Evolutionary conservation across 2,888 invertebrate genomes (phyloP).

Genomic region (Sericinus montela): DNA sequence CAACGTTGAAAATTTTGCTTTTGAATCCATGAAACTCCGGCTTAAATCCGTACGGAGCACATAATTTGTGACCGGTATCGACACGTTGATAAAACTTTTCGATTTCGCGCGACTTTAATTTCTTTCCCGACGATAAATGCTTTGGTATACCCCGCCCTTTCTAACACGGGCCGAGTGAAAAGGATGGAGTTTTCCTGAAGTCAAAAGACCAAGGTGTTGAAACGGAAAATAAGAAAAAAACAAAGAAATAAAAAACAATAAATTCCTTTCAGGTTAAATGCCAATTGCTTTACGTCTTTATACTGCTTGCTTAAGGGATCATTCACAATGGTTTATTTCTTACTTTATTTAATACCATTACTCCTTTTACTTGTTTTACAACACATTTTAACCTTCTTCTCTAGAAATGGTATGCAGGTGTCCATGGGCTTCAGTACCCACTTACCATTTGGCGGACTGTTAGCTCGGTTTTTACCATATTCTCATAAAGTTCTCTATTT

Average conservation of each 20-base stretch:
- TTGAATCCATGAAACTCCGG: slow-evolving; percentile 23
- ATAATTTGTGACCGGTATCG: slow-evolving; percentile 77
- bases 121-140: slow-evolving; percentile 71
- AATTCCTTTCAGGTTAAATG: slow-evolving; percentile 33
- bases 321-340: too few species aligned
- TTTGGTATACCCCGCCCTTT: slow-evolving; percentile 44
- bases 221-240: slow-evolving; percentile 34
- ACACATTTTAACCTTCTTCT: too few species aligned
- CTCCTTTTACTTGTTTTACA: too few species aligned
- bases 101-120: slow-evolving; percentile 75
- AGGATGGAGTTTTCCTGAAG: slow-evolving; percentile 39
- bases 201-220: slow-evolving; percentile 62
- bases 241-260: slow-evolving; percentile 29
- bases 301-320: not conserved
- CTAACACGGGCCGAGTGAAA: slow-evolving; percentile 29
- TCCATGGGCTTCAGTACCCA: too few species aligned
- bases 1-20: not conserved
- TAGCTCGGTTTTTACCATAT: too few species aligned
- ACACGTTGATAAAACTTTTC: slow-evolving; percentile 75
- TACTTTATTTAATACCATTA: too few species aligned
- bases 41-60: slow-evolving; percentile 60
- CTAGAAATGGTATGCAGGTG: too few species aligned
- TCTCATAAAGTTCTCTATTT: too few species aligned
- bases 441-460: too few species aligned
- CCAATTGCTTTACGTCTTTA: slow-evolving; percentile 25